Evolutionary conservation across 2,113 vertebrate genomes (phyloP).

Genomic region (Cyanoderma ruficeps): DNA sequence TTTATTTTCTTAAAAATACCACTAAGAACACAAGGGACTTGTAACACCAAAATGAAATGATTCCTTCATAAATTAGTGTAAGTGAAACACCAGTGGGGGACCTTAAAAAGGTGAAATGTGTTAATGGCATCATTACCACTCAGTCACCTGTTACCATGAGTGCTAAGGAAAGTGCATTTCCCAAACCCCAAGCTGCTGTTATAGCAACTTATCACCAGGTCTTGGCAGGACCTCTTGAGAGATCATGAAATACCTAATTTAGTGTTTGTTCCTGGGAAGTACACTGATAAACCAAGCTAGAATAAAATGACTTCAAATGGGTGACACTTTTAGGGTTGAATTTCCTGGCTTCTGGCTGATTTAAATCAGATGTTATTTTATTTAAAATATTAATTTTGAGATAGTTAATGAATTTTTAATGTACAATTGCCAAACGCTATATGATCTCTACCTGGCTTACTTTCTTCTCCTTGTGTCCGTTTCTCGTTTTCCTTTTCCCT

Average conservation of each 20-base stretch:
- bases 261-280: background rate
- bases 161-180: background rate
- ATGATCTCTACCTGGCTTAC: background rate
- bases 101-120: constrained; percentile 55
- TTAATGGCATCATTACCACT: constrained; percentile 65
- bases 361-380: background rate
- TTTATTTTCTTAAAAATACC: constrained; percentile 31
- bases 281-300: background rate
- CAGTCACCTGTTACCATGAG: constrained; percentile 28
- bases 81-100: constrained; percentile 25
- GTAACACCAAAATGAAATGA: constrained; percentile 34
- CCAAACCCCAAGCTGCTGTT: constrained; percentile 15
- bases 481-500: background rate
- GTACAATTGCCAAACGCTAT: background rate
- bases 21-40: background rate
- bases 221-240: background rate
- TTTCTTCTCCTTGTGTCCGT: background rate
- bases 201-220: constrained; percentile 9
- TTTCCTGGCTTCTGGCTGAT: background rate
- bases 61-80: constrained; percentile 23
- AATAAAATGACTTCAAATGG: background rate
- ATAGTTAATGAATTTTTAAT: background rate
- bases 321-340: background rate
- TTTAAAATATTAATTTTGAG: background rate
- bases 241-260: constrained; percentile 1